phyloP scores from a whole-genome alignment of 2,797 vertebrate genomes.

The Salmo trutta region DNA sequence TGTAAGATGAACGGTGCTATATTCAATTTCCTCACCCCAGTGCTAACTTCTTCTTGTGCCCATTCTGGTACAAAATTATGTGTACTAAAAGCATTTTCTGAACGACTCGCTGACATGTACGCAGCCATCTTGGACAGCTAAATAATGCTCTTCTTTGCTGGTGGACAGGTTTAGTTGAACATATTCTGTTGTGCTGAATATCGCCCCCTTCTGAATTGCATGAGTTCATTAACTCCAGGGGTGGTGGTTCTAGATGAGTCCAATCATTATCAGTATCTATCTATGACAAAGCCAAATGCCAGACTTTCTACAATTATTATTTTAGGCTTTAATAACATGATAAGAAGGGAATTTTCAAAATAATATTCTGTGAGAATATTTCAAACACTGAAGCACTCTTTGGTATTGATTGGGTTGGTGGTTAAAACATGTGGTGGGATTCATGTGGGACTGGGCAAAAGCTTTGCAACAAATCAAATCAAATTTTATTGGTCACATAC shows the following conservation, averaged over 20 bases:
- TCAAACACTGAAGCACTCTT: background rate
- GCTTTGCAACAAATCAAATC: background rate
- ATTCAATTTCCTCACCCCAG: slow-evolving; percentile 76
- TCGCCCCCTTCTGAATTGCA: background rate
- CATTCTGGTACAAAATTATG: slow-evolving; percentile 75
- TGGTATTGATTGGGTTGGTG: slow-evolving; percentile 6
- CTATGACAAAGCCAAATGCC: too few relatives aligned
- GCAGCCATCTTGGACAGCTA: slow-evolving; percentile 2
- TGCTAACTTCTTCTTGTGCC: slow-evolving; percentile 81
- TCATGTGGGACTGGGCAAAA: background rate
- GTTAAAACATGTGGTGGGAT: slow-evolving; percentile 3
- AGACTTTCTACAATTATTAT: too few relatives aligned
- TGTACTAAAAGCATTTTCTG: background rate
- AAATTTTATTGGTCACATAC: too few relatives aligned
- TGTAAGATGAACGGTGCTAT: too few relatives aligned
- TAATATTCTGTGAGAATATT: background rate
- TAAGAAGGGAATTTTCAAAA: background rate
- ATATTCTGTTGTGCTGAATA: background rate
- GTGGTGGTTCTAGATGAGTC: background rate
- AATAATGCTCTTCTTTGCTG: background rate
- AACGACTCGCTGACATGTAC: background rate
- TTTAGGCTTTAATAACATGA: background rate
- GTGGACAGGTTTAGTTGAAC: background rate
- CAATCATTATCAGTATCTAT: too few relatives aligned
- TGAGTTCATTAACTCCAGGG: background rate